Percentiles rank a stretch among this genome's conserved stretches.
phyloP scores from a whole-genome alignment of 1,140 invertebrate species.

The Solenopsis fugax region DNA sequence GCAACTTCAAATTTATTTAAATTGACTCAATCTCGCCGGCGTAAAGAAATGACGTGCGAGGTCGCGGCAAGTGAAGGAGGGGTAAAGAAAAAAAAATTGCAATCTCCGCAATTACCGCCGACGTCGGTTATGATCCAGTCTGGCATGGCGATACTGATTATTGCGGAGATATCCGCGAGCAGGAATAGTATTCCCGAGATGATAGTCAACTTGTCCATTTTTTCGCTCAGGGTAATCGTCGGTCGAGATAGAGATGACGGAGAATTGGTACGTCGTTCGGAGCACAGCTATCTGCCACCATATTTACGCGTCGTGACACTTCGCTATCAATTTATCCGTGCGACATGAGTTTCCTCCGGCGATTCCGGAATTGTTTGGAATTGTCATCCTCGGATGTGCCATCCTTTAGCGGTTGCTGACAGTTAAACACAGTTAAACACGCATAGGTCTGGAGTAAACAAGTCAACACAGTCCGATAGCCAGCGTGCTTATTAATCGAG shows the following conservation, averaged over 20 bases:
- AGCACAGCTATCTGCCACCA: neutral
- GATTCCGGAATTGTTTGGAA: neutral
- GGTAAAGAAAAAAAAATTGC: neutral
- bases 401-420: neutral
- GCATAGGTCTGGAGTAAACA: slow-evolving; percentile 10
- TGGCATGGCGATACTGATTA: slow-evolving; percentile 96
- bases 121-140: slow-evolving; percentile 98
- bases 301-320: slow-evolving; percentile 2
- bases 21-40: neutral
- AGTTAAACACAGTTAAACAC: neutral
- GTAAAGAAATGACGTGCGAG: neutral
- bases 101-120: slow-evolving; percentile 89
- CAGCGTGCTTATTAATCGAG: neutral
- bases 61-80: neutral
- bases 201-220: slow-evolving; percentile 96
- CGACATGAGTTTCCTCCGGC: neutral
- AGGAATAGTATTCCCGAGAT: slow-evolving; percentile 97
- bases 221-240: slow-evolving; percentile 60
- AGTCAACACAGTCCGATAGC: neutral
- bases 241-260: neutral
- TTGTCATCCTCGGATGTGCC: neutral
- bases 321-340: neutral
- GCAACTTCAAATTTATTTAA: neutral
- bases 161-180: slow-evolving; percentile 97
- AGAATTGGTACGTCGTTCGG: slow-evolving; percentile 5